These are phyloP conservation scores for Micromesistius poutassou DNA, from an alignment of 2,797 vertebrate species.

Conservation along the genomic window DNA sequence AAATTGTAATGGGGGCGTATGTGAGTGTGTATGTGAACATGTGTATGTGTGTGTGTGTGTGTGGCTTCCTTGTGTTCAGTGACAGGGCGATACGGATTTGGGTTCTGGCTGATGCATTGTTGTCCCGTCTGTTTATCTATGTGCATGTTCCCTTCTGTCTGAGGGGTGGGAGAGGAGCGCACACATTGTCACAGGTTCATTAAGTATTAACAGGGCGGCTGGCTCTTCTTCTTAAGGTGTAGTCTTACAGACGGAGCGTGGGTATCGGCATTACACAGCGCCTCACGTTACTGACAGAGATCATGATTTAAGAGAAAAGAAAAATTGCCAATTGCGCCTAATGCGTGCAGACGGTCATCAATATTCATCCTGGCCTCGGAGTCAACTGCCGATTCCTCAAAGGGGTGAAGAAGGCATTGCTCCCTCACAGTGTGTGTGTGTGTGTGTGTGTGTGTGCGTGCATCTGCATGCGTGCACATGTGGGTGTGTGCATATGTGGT, in stretches of 20 bases:
- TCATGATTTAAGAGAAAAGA: slow-evolving; percentile 44
- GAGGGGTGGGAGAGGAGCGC: slow-evolving; percentile 26
- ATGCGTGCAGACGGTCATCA: neutral
- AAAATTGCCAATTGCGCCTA: slow-evolving; percentile 27
- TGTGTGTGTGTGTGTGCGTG: too few relatives aligned
- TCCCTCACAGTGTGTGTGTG: neutral
- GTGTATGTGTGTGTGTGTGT: too few relatives aligned
- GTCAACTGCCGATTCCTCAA: slow-evolving; percentile 10
- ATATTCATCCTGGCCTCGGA: slow-evolving; percentile 5
- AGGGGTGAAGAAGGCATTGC: neutral
- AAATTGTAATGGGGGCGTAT: too few relatives aligned
- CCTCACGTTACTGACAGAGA: slow-evolving; percentile 59
- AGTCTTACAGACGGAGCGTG: slow-evolving; percentile 59
- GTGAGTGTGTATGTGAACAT: too few relatives aligned
- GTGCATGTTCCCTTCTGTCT: slow-evolving; percentile 10
- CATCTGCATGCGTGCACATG: too few relatives aligned
- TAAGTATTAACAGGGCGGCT: slow-evolving; percentile 67
- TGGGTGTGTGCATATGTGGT: too few relatives aligned
- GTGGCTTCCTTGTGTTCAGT: too few relatives aligned
- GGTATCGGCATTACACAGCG: slow-evolving; percentile 56
- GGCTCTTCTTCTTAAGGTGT: slow-evolving; percentile 55
- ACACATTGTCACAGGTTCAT: slow-evolving; percentile 57
- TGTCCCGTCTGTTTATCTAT: neutral
- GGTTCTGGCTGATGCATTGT: too few relatives aligned
- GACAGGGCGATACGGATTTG: too few relatives aligned